These are phyloP conservation scores for Lacanobia wlatinum DNA, from an alignment of 2,888 invertebrate species.

Conservation along the genomic window DNA sequence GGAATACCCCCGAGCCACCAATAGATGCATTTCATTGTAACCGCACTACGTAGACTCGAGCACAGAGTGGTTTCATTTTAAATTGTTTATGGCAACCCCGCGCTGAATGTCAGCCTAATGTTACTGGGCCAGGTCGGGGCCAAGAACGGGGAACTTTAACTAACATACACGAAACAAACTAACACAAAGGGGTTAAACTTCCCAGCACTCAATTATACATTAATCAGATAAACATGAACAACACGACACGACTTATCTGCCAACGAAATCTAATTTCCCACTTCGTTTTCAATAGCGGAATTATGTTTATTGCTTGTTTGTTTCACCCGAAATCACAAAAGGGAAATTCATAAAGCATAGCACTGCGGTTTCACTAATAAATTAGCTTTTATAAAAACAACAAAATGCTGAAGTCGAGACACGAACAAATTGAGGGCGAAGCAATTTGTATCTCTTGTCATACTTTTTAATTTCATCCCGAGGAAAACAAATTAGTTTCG, in stretches of 20 bases:
- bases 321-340: slow-evolving; percentile 67
- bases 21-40: slow-evolving; percentile 42
- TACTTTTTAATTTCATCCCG: slow-evolving; percentile 87
- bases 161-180: slow-evolving; percentile 45
- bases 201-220: slow-evolving; percentile 53
- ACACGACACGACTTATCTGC: slow-evolving; percentile 57
- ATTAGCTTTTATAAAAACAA: slow-evolving; percentile 85
- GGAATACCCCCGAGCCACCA: slow-evolving; percentile 24
- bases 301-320: slow-evolving; percentile 55
- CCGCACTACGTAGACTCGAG: slow-evolving; percentile 22
- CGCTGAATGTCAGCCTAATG: slow-evolving; percentile 57
- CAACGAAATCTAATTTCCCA: slow-evolving; percentile 59
- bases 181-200: slow-evolving; percentile 34
- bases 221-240: slow-evolving; percentile 54
- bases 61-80: slow-evolving; percentile 51
- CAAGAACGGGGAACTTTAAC: slow-evolving; percentile 50
- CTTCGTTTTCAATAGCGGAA: slow-evolving; percentile 58
- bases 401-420: slow-evolving; percentile 81
- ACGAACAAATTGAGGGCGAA: slow-evolving; percentile 83
- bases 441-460: slow-evolving; percentile 88
- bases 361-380: slow-evolving; percentile 83
- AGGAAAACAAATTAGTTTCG: slow-evolving; percentile 84
- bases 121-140: slow-evolving; percentile 52
- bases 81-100: slow-evolving; percentile 45
- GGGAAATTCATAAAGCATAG: slow-evolving; percentile 73